These are phyloP conservation scores for Pseudochaenichthys georgianus DNA, from an alignment of 2,797 vertebrate genomes.

Conservation along the genomic window DNA sequence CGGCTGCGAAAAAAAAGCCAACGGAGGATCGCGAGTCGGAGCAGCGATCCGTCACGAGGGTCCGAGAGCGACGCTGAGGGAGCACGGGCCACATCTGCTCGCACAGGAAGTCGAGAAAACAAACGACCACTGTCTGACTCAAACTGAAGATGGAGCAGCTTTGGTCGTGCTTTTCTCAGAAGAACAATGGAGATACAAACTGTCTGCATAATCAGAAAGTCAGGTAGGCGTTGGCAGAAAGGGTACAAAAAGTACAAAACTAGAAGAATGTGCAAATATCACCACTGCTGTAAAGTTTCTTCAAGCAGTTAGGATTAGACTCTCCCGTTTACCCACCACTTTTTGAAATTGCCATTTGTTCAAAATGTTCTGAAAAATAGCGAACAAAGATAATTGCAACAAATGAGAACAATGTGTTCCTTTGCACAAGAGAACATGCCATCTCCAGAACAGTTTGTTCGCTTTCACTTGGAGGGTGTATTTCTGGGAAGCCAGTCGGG, in stretches of 20 bases:
- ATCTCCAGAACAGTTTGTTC: no score
- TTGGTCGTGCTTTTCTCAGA: slow-evolving; percentile 14
- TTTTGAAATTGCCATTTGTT: no score
- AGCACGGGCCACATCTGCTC: slow-evolving; percentile 51
- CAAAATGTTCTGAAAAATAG: no score
- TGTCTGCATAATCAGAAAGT: background rate
- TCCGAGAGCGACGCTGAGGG: slow-evolving; percentile 36
- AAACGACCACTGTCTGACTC: slow-evolving; percentile 13
- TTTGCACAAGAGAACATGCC: no score
- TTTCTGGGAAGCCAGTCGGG: no score
- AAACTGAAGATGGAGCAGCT: slow-evolving; percentile 30
- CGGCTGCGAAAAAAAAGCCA: slow-evolving; percentile 28
- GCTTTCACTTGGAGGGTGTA: no score
- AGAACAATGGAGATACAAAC: slow-evolving; percentile 25
- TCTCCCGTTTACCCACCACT: no score
- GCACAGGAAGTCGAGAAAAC: slow-evolving; percentile 24
- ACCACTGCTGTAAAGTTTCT: no score
- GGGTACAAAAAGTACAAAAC: background rate
- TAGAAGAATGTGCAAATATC: no score
- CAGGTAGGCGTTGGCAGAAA: slow-evolving; percentile 4
- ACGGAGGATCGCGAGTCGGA: slow-evolving; percentile 43
- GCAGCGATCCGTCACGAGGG: slow-evolving; percentile 61
- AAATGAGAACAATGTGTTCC: no score
- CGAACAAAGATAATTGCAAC: no score
- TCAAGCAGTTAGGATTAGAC: no score